A percentile compares a stretch with the other conserved stretches of the same genome.
These are phyloP conservation scores for Danio kyathit DNA, from an alignment of 2,797 vertebrate species.

Conservation along the genomic window DNA sequence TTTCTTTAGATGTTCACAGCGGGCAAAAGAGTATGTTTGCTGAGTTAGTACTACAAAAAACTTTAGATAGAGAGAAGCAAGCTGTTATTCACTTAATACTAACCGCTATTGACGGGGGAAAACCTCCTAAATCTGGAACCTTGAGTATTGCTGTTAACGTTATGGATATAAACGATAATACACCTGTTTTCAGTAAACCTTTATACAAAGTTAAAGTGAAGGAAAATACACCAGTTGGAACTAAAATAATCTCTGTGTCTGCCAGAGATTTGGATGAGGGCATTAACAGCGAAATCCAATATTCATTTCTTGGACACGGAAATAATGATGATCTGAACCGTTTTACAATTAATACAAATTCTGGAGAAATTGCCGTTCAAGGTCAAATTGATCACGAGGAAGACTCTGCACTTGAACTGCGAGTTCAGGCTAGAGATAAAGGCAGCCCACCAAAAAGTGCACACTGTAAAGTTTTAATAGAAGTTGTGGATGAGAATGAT, in stretches of 20 bases:
- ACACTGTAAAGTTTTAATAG: slow-evolving; percentile 74
- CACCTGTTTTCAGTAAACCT: slow-evolving; percentile 72
- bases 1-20: slow-evolving; percentile 75
- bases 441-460: slow-evolving; percentile 58
- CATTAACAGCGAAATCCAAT: slow-evolving; percentile 67
- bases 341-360: slow-evolving; percentile 69
- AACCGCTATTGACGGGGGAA: slow-evolving; percentile 81
- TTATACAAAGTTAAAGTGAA: slow-evolving; percentile 75
- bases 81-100: slow-evolving; percentile 68
- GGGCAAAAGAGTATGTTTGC: slow-evolving; percentile 66
- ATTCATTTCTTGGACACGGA: slow-evolving; percentile 47
- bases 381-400: slow-evolving; percentile 80
- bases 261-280: slow-evolving; percentile 76
- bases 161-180: slow-evolving; percentile 83
- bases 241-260: slow-evolving; percentile 65
- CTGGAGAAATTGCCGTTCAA: slow-evolving; percentile 78
- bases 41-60: slow-evolving; percentile 69
- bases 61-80: slow-evolving; percentile 38
- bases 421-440: slow-evolving; percentile 76
- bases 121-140: slow-evolving; percentile 74
- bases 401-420: slow-evolving; percentile 77
- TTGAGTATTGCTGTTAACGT: slow-evolving; percentile 75
- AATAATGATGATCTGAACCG: slow-evolving; percentile 52
- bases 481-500: slow-evolving; percentile 77
- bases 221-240: slow-evolving; percentile 71